Conservation (phyloP, 1,140 invertebrate species). For the Leptinotarsa texana region DNA sequence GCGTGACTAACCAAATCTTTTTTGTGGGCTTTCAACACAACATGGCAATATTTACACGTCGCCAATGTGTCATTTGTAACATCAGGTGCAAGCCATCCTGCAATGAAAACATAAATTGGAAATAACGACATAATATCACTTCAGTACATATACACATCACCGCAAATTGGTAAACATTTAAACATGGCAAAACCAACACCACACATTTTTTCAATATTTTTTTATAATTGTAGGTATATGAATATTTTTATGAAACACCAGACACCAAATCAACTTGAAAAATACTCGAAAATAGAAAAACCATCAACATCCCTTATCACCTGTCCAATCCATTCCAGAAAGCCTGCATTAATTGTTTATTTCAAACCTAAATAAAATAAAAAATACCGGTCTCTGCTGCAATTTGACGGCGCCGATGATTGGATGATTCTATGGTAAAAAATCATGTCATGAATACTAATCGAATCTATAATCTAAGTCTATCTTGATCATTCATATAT, state of each 20-base stretch:
- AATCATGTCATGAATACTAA: background rate
- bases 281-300: background rate
- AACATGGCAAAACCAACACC: slow-evolving; percentile 11
- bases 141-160: background rate
- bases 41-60: slow-evolving; percentile 10
- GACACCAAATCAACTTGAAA: slow-evolving; percentile 9
- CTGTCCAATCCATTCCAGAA: slow-evolving; percentile 1
- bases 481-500: no score
- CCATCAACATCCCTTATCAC: background rate
- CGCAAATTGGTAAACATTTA: slow-evolving; percentile 1
- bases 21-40: slow-evolving; percentile 12
- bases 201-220: slow-evolving; percentile 9
- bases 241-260: background rate
- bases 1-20: slow-evolving; percentile 6
- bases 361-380: slow-evolving; percentile 5
- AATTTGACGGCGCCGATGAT: background rate
- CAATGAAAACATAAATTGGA: slow-evolving; percentile 9
- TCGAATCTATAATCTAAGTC: no score
- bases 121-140: slow-evolving; percentile 5
- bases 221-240: background rate
- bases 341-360: background rate
- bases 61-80: slow-evolving; percentile 11
- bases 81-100: slow-evolving; percentile 9
- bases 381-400: background rate
- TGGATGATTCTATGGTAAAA: background rate